Base-by-base conservation (phyloP, 2,797 vertebrate species). In the Macropodus opercularis region DNA sequence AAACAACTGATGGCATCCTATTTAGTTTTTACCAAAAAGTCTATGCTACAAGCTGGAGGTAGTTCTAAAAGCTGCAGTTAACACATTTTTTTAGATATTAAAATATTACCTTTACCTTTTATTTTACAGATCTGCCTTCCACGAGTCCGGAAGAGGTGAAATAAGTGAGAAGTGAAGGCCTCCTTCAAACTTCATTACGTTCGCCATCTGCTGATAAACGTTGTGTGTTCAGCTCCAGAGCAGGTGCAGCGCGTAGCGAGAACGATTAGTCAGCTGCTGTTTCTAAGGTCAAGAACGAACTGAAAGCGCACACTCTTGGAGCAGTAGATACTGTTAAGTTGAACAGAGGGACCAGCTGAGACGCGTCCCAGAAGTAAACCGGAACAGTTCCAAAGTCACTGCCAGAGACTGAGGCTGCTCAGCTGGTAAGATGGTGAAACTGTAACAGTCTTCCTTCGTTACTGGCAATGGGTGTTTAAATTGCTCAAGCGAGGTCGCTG, bases 401-500 rank as follows among this genome's bases (percentile, higher is more conserved):
- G n/a, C n/a, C n/a, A n/a, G n/a, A n/a, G n/a, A n/a, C n/a, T n/a
- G n/a, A n/a, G n/a, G n/a, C n/a, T n/a, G n/a, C n/a, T n/a, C n/a
- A n/a, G n/a, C n/a, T n/a, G n/a, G n/a, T n/a, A n/a, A n/a, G n/a
- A n/a, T n/a, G n/a, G n/a, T n/a, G n/a, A n/a, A n/a, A n/a, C n/a
- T n/a, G n/a, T n/a, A n/a, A n/a, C n/a, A n/a, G n/a, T 47, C 63
- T 64, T 11, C 6, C 42, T 46, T 24, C 9, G 67, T 57, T 11
- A 3, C 42, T 43, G 39, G 68, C 38, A n/a, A 0, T 11, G 12
- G 58, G 61, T 40, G 50, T 69, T 65, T 69, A 70, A n/a, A 71
- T 75, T 78, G 71, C 55, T 53, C 64, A 39, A 26, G 54, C 23
- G 44, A 58, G 41, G 51, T 26, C 56, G 44, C 64, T 24, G 46